These are phyloP conservation scores for Microctonus hyperodae DNA, from an alignment of 2,888 invertebrate genomes.

Conservation along the genomic window DNA sequence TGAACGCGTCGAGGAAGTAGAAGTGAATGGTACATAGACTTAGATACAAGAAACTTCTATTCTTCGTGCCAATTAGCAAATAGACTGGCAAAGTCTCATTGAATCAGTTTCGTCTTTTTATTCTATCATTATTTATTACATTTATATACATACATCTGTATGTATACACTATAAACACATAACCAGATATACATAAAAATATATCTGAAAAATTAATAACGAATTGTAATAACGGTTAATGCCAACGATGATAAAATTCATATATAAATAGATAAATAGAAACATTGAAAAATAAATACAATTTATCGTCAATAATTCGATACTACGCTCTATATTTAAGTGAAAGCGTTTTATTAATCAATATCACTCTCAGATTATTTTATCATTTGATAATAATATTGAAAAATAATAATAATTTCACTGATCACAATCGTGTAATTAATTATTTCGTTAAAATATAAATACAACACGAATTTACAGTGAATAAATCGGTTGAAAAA, in stretches of 20 bases:
- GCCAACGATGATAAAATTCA: not conserved
- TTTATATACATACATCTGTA: no score
- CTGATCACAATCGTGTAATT: not conserved
- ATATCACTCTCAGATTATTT: no score
- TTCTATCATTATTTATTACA: not conserved
- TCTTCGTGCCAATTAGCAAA: conserved; percentile 48
- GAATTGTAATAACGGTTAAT: not conserved
- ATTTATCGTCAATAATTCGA: not conserved
- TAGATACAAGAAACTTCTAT: conserved; percentile 36
- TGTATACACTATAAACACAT: no score
- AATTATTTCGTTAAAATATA: not conserved
- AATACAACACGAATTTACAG: no score
- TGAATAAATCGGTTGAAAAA: no score
- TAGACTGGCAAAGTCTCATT: conserved; percentile 43
- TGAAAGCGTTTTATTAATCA: not conserved
- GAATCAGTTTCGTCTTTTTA: conserved; percentile 7
- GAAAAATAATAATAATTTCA: not conserved
- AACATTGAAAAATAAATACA: not conserved
- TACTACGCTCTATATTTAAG: not conserved
- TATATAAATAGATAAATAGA: not conserved
- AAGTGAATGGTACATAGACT: conserved; percentile 29
- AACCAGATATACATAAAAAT: not conserved
- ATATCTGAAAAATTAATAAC: not conserved
- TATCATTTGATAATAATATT: not conserved
- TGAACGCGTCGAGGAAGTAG: conserved; percentile 19